Evolutionary conservation across 1,140 invertebrate species (phyloP), one percentile per base, ranked within the genome.

Genomic region (Ruditapes philippinarum): DNA sequence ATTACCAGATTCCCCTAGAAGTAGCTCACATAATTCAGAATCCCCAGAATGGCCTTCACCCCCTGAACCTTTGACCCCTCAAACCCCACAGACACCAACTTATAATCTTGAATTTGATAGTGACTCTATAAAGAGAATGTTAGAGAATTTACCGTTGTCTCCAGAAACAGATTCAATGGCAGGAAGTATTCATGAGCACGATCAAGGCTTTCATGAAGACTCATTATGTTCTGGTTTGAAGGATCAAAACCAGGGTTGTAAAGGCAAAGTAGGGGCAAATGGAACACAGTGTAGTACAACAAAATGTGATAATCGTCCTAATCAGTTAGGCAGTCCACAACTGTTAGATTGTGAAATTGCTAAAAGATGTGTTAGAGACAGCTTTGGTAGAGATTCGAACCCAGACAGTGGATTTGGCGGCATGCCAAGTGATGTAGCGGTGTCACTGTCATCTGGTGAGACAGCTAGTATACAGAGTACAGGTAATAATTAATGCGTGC

Each of bases 281-380:
- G 91, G 65, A 89, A 85, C 4, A 78, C 89, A 42, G 92, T 22
- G 49, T 22, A 28, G 40, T 40, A 14, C 33, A 49, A 33, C 31
- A 19, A 40, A 40, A 79, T 36, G 45, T 51, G 45, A 31, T 54
- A 51, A n/a, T 19, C 19, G 45, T 36, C 31, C 28, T n/a, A 51
- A 12, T 31, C 45, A 45, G 45, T 14, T 49, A 12, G 45, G 49
- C 45, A 54, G 45, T 51, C n/a, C 45, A 33, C 76, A 93, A 14
- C 83, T 92, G 19, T 96, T 99, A 79, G 98, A 99, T 96, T 99
- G 99, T 95, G 98, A 99, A 96, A 98, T 99, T 97, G 98, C 99
- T 60, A 96, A 98, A 73, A 99, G 99, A 95, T 96, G 99, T 88
- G 98, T 98, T 92, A 98, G 99, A 95, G 98, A 94, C 54, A 91